A percentile compares a stretch with the other conserved stretches of the same genome.
Evolutionary conservation across 1,140 invertebrate genomes (phyloP).

Genomic region (Liolophura sinensis): DNA sequence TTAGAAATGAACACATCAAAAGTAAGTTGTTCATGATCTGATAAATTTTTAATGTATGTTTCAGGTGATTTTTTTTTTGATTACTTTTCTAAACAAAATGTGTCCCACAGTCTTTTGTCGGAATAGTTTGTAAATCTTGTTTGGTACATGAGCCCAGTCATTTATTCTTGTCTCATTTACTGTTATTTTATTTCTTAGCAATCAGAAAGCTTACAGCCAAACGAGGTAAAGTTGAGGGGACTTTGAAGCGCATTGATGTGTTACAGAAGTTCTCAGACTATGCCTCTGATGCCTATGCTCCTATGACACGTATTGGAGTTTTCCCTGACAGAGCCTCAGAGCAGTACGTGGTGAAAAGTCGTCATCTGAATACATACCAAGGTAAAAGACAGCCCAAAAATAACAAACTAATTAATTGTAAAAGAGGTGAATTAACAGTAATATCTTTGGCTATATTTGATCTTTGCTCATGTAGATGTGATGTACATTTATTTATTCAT

Average conservation of each 20-base stretch:
- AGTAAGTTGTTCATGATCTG: slow-evolving; percentile 32
- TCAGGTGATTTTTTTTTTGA: no score
- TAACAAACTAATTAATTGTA: no score
- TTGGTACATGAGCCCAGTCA: no score
- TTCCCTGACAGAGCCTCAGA: slow-evolving; percentile 58
- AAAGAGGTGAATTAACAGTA: no score
- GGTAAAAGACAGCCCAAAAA: slow-evolving; percentile 21
- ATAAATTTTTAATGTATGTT: no score
- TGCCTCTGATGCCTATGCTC: slow-evolving; percentile 56
- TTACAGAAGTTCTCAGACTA: slow-evolving; percentile 51
- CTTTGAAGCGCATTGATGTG: slow-evolving; percentile 45
- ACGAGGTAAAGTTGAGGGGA: slow-evolving; percentile 40
- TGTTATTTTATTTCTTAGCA: slow-evolving; percentile 31
- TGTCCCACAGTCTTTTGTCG: no score
- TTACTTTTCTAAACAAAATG: no score
- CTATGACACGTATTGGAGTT: slow-evolving; percentile 55
- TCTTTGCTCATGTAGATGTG: no score
- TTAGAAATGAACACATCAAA: slow-evolving; percentile 57
- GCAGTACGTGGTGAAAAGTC: slow-evolving; percentile 55
- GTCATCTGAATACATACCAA: slow-evolving; percentile 52
- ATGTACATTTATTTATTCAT: no score
- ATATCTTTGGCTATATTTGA: no score
- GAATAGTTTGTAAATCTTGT: no score
- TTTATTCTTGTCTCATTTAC: slow-evolving; percentile 2
- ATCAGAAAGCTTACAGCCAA: slow-evolving; percentile 54